A percentile compares a stretch with the other conserved stretches of the same genome.
Evolutionary conservation across 1,140 invertebrate species (phyloP).

Genomic region (Chionoecetes opilio): DNA sequence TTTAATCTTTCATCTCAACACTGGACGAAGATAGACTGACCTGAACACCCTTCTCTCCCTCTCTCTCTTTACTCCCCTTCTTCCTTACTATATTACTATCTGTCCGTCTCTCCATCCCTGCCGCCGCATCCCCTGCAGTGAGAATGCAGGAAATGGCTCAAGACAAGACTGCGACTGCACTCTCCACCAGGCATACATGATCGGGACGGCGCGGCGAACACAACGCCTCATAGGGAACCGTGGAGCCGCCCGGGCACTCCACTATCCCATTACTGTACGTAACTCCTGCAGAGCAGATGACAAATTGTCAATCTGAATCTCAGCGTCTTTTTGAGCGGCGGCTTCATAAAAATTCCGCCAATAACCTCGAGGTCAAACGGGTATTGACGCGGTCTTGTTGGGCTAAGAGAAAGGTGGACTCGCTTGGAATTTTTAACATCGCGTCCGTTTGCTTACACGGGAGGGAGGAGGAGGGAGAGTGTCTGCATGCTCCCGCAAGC

Average conservation of each 20-base stretch:
- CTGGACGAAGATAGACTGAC: too few relatives aligned
- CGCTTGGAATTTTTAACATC: neutral
- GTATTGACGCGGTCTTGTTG: neutral
- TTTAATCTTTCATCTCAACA: too few relatives aligned
- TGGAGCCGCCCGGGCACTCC: neutral
- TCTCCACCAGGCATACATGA: neutral
- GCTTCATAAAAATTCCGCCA: neutral
- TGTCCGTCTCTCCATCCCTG: neutral
- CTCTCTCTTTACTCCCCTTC: neutral
- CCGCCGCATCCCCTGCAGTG: neutral
- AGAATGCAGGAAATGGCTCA: neutral
- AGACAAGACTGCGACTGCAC: neutral
- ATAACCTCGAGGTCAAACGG: neutral
- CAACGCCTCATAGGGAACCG: neutral
- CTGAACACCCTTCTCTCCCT: neutral
- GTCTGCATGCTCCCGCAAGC: neutral
- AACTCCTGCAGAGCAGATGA: neutral
- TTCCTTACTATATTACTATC: slow-evolving; percentile 30
- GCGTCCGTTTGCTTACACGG: neutral
- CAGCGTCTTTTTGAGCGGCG: neutral
- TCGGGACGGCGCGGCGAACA: neutral
- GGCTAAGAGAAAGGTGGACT: neutral
- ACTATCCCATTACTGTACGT: neutral
- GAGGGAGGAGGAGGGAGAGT: neutral
- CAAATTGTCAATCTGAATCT: slow-evolving; percentile 30